Evolutionary conservation across 2,797 vertebrate genomes (phyloP).

Genomic region (Glossophaga mutica): DNA sequence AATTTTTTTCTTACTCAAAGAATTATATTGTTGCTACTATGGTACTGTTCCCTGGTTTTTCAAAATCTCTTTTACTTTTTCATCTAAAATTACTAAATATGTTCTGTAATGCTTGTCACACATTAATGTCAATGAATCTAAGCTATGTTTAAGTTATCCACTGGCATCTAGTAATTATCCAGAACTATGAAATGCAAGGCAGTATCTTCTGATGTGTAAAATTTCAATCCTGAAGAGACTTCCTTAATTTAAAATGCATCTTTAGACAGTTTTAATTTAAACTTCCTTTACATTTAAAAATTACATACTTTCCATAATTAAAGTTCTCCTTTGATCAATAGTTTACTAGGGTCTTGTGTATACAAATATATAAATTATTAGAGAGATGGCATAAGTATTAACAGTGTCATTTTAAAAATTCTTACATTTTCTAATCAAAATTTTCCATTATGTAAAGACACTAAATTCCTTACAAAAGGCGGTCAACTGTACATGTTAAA

Average conservation of each 20-base stretch:
- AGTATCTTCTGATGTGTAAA: conserved; percentile 86
- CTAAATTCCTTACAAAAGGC: background rate
- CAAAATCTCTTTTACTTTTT: conserved; percentile 78
- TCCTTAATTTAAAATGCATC: conserved; percentile 75
- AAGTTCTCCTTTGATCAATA: conserved; percentile 35
- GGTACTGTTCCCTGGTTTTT: conserved; percentile 60
- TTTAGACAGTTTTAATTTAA: conserved; percentile 72
- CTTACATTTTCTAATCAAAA: conserved; percentile 49
- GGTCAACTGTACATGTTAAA: background rate
- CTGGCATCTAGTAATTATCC: conserved; percentile 89
- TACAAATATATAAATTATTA: background rate
- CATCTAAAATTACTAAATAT: conserved; percentile 80
- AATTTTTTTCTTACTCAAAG: conserved; percentile 57
- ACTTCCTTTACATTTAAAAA: conserved; percentile 66
- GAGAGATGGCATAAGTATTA: background rate
- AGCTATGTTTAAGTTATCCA: conserved; percentile 87
- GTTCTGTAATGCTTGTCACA: conserved; percentile 82
- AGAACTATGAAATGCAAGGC: conserved; percentile 83
- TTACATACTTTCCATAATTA: conserved; percentile 51
- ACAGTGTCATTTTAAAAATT: background rate
- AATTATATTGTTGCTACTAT: conserved; percentile 54
- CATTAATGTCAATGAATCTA: conserved; percentile 85
- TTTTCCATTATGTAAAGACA: conserved; percentile 12
- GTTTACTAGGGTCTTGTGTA: background rate
- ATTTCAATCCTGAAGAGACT: conserved; percentile 81